Percentiles rank a stretch among this genome's conserved stretches.
phyloP scores from a whole-genome alignment of 2,113 vertebrate species.

The Pterocles gutturalis region DNA sequence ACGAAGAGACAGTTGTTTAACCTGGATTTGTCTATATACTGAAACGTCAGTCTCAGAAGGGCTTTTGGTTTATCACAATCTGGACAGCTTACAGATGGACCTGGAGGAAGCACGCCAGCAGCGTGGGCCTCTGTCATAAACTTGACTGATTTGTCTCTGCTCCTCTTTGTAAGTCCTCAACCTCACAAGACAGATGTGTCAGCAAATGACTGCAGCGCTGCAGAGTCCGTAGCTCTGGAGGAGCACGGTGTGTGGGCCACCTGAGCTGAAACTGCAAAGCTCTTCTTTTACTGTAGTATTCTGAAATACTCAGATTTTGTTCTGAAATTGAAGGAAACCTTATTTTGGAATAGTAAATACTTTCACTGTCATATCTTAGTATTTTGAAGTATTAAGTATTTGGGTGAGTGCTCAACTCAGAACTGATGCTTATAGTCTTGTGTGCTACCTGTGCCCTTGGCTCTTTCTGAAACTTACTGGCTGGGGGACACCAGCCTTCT shows the following conservation, averaged over 20 bases:
- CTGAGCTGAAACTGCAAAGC: not conserved
- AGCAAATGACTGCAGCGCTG: fast-evolving
- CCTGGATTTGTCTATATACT: not conserved
- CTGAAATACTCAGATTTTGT: not conserved
- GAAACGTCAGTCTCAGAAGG: not conserved
- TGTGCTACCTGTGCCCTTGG: not conserved
- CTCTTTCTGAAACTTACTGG: not conserved
- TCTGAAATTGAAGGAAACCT: not conserved
- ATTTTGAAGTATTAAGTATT: not conserved
- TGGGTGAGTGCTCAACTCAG: not conserved
- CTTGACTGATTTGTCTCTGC: not conserved
- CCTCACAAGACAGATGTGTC: not conserved
- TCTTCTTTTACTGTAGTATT: not conserved
- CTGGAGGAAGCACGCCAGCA: not conserved
- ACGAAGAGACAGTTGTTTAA: not conserved
- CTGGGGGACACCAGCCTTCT: not conserved
- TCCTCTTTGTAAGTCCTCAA: not conserved
- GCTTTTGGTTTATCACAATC: not conserved
- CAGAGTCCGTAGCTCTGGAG: not conserved
- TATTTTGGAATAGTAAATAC: not conserved
- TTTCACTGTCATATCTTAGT: fast-evolving
- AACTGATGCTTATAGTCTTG: not conserved
- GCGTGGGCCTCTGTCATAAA: not conserved
- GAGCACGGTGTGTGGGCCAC: not conserved
- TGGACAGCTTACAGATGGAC: not conserved